Conservation (phyloP, 2,888 invertebrate genomes). For the Drosophila diplacantha region DNA sequence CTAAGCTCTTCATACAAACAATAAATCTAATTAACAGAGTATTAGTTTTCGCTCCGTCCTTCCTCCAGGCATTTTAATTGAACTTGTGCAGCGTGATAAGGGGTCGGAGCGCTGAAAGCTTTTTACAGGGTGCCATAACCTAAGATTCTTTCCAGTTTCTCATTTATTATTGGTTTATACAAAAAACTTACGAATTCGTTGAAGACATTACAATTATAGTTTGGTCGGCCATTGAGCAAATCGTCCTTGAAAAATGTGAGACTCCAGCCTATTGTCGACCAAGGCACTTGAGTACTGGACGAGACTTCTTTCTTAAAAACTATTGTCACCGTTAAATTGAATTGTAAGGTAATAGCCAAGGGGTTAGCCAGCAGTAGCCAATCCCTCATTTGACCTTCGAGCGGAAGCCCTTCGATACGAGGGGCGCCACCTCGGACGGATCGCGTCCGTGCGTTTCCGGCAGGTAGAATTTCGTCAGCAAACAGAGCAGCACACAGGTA, state of each 20-base stretch:
- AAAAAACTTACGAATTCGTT: constrained; percentile 26
- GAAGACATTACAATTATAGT: constrained; percentile 14
- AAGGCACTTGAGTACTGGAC: constrained; percentile 23
- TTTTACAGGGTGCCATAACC: constrained; percentile 19
- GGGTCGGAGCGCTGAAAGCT: constrained; percentile 17
- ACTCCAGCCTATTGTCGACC: constrained; percentile 20
- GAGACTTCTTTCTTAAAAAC: not conserved
- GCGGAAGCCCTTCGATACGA: constrained; percentile 82
- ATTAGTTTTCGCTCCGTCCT: constrained; percentile 27
- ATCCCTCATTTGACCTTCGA: constrained; percentile 76
- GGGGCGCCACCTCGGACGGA: constrained; percentile 81
- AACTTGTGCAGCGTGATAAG: constrained; percentile 49
- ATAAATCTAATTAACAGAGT: constrained; percentile 39
- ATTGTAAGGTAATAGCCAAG: constrained; percentile 4
- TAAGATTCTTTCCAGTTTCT: constrained; percentile 9
- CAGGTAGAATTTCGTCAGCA: constrained; percentile 81
- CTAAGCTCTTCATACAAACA: constrained; percentile 4
- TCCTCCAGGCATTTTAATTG: constrained; percentile 46
- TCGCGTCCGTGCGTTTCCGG: constrained; percentile 87
- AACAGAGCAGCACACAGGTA: constrained; percentile 72
- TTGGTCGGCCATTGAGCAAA: constrained; percentile 1
- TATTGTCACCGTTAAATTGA: constrained; percentile 18
- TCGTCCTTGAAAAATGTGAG: constrained; percentile 13
- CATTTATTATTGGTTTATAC: constrained; percentile 33
- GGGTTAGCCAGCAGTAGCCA: not conserved